phyloP scores from a whole-genome alignment of 2,797 vertebrate genomes.

The Mionectes olivaceus region DNA sequence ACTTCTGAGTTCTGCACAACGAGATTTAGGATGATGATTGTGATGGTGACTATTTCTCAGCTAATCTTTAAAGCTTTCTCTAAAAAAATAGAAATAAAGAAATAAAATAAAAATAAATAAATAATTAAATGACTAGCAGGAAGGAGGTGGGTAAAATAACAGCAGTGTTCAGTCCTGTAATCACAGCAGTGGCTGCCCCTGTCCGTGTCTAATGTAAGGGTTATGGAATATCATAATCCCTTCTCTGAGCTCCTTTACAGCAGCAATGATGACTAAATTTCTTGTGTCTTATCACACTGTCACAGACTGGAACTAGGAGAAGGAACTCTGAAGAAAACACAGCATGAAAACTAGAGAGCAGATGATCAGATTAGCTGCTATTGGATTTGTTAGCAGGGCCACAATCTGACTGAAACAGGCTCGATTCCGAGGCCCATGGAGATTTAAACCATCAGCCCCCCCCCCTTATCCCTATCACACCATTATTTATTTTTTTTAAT shows the following conservation, averaged over 20 bases:
- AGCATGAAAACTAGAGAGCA: slow-evolving; percentile 94
- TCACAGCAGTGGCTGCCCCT: slow-evolving; percentile 81
- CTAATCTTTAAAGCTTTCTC: slow-evolving; percentile 88
- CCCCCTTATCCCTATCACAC: slow-evolving; percentile 28
- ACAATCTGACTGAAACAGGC: slow-evolving; percentile 92
- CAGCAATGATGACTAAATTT: slow-evolving; percentile 97
- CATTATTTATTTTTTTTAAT: slow-evolving; percentile 25
- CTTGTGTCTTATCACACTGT: slow-evolving; percentile 98
- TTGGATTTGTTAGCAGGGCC: slow-evolving; percentile 91
- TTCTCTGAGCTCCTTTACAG: slow-evolving; percentile 89
- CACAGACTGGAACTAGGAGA: slow-evolving; percentile 94
- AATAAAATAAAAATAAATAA: slow-evolving; percentile 60
- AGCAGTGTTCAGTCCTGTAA: slow-evolving; percentile 82
- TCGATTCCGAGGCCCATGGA: slow-evolving; percentile 85
- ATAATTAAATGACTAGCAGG: not conserved
- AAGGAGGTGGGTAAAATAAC: slow-evolving; percentile 72
- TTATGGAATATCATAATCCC: slow-evolving; percentile 96
- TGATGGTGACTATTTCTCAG: slow-evolving; percentile 75
- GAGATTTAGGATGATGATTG: slow-evolving; percentile 67
- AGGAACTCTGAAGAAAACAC: slow-evolving; percentile 90
- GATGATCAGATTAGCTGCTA: slow-evolving; percentile 96
- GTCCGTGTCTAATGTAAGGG: slow-evolving; percentile 96
- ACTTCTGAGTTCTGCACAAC: not conserved
- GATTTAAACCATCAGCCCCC: slow-evolving; percentile 82
- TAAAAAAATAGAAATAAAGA: slow-evolving; percentile 70